Evolutionary conservation across 2,113 vertebrate species (phyloP).

Genomic region (Accipiter cooperii): DNA sequence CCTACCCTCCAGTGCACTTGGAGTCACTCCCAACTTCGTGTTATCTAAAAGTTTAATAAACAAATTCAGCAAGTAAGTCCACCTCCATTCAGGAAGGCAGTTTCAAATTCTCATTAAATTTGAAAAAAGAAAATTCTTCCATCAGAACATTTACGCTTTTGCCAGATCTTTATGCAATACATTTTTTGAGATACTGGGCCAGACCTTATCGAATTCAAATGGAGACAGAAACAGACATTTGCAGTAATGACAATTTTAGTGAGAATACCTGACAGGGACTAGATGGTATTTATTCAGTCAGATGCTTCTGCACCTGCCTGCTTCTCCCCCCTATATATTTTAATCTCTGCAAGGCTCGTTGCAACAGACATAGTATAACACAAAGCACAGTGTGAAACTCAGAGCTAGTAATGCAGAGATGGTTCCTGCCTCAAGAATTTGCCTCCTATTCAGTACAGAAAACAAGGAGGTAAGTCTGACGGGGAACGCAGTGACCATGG

Average conservation of each 20-base stretch:
- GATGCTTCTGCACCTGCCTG: background rate
- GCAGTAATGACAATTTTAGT: background rate
- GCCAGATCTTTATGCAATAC: background rate
- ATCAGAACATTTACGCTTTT: background rate
- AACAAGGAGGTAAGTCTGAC: background rate
- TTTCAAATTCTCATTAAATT: background rate
- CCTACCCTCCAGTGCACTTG: background rate
- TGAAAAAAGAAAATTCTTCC: background rate
- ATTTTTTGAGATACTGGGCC: background rate
- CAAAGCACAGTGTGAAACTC: background rate
- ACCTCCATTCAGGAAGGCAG: background rate
- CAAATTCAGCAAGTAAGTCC: background rate
- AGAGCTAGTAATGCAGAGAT: background rate
- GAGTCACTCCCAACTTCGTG: background rate
- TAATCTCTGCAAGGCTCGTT: background rate
- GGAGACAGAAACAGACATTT: background rate
- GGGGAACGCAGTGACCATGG: accelerated
- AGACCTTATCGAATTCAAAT: background rate
- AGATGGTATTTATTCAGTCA: background rate
- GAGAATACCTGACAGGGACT: background rate
- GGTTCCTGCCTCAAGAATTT: background rate
- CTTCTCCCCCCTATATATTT: background rate
- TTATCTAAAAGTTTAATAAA: background rate
- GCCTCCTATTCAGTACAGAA: background rate
- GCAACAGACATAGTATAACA: accelerated